Percentiles rank a stretch among this genome's conserved stretches.
Conservation (phyloP, 2,797 vertebrate genomes). For the Hyperoplus immaculatus region DNA sequence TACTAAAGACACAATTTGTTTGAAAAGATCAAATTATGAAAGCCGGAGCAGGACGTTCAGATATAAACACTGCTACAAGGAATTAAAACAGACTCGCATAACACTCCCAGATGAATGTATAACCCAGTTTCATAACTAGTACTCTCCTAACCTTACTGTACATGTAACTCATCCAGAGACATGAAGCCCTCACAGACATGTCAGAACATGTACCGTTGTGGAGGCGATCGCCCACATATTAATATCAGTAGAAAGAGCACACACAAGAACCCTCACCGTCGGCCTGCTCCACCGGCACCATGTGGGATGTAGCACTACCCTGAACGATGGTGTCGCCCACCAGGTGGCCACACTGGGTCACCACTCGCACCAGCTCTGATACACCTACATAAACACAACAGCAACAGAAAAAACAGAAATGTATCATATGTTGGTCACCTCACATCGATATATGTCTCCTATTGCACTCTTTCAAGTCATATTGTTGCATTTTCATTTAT, state of each 20-base stretch:
- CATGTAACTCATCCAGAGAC: conserved; percentile 1
- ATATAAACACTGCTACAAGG: neutral
- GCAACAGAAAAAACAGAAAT: neutral
- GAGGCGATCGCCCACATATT: conserved; percentile 30
- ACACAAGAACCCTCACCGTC: conserved; percentile 75
- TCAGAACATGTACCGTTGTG: conserved; percentile 5
- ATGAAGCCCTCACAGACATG: conserved; percentile 1
- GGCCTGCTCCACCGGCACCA: conserved; percentile 91
- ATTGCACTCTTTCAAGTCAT: too few species aligned
- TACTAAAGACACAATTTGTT: too few species aligned
- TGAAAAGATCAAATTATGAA: neutral
- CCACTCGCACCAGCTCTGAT: conserved; percentile 86
- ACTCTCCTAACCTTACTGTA: neutral
- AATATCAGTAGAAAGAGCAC: conserved; percentile 16
- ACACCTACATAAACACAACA: conserved; percentile 78
- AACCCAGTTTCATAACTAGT: neutral
- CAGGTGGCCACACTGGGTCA: conserved; percentile 92
- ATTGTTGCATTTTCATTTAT: neutral
- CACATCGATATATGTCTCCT: neutral
- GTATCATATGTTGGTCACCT: neutral
- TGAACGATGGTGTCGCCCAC: conserved; percentile 92
- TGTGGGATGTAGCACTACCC: conserved; percentile 91
- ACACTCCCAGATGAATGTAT: neutral
- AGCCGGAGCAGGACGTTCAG: neutral
- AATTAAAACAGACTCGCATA: neutral